phyloP scores from a whole-genome alignment of 2,888 invertebrate species.

The Cephus pulcher region DNA sequence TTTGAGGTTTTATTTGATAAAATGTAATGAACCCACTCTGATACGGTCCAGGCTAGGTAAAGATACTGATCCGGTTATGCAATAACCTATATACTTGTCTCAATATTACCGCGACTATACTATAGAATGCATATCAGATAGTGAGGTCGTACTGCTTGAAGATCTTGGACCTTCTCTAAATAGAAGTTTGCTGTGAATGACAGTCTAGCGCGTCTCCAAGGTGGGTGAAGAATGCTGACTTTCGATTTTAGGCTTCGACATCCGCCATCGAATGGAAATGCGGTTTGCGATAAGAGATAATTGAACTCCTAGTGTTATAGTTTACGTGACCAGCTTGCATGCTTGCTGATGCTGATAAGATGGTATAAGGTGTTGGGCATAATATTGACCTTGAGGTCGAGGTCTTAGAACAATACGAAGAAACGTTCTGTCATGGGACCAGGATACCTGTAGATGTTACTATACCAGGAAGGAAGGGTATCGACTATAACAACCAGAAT shows the following conservation, averaged over 20 bases:
- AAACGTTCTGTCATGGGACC: neutral
- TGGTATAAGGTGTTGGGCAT: constrained; percentile 56
- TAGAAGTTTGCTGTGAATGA: neutral
- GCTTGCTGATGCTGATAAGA: constrained; percentile 55
- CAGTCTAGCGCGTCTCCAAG: constrained; percentile 32
- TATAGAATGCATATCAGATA: neutral
- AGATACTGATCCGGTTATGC: neutral
- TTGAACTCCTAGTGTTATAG: constrained; percentile 48
- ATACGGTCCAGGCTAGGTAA: constrained; percentile 25
- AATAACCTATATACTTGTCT: neutral
- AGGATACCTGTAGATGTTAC: neutral
- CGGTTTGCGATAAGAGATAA: constrained; percentile 38
- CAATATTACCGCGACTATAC: neutral
- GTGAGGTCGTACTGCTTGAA: neutral
- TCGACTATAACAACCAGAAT: too few relatives aligned
- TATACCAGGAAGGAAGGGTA: too few relatives aligned
- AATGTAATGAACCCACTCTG: constrained; percentile 29
- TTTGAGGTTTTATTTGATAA: constrained; percentile 18
- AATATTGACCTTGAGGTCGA: neutral
- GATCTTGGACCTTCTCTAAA: neutral
- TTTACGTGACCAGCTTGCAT: constrained; percentile 56
- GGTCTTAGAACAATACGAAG: neutral
- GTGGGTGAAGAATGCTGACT: constrained; percentile 60
- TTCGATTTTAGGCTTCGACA: constrained; percentile 37
- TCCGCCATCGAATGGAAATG: constrained; percentile 32